phyloP scores from a whole-genome alignment of 1,140 invertebrate species.

The Gryllus bimaculatus region DNA sequence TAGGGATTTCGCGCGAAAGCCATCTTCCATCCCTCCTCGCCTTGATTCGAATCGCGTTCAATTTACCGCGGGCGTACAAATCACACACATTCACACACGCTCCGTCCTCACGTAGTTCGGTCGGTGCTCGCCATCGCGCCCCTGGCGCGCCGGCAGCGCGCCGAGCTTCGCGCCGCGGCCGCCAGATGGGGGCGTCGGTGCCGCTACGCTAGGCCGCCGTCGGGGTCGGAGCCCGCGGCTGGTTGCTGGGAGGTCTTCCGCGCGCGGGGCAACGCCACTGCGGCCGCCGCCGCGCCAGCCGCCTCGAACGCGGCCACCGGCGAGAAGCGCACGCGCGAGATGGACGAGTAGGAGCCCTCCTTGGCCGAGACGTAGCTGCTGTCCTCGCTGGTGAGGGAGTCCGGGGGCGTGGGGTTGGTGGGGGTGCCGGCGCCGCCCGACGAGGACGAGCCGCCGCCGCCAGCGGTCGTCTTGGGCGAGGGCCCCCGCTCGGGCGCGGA shows the following conservation, averaged over 20 bases:
- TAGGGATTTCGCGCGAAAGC: too few relatives aligned
- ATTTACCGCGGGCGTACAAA: not conserved
- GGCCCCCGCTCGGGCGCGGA: conserved; percentile 24
- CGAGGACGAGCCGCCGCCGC: conserved; percentile 15
- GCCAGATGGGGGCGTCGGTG: not conserved
- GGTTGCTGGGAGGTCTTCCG: conserved; percentile 50
- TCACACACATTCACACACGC: not conserved
- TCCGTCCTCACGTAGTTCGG: not conserved
- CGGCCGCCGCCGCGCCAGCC: conserved; percentile 24
- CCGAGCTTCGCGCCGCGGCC: too few relatives aligned
- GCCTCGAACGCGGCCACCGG: conserved; percentile 51
- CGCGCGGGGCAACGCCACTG: conserved; percentile 47
- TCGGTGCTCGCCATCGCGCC: not conserved
- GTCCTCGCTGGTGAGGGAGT: conserved; percentile 72
- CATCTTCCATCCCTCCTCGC: too few relatives aligned
- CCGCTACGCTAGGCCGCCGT: not conserved
- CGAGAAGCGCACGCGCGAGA: conserved; percentile 67
- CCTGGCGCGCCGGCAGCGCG: not conserved
- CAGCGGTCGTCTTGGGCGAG: conserved; percentile 21
- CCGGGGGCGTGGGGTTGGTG: conserved; percentile 76
- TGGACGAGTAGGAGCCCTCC: conserved; percentile 52
- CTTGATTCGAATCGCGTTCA: too few relatives aligned
- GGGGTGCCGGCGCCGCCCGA: conserved; percentile 46
- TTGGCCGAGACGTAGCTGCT: conserved; percentile 75
- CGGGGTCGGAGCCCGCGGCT: conserved; percentile 40